Base-by-base conservation (phyloP, 2,797 vertebrate species). In the Cetoscarus ocellatus region DNA sequence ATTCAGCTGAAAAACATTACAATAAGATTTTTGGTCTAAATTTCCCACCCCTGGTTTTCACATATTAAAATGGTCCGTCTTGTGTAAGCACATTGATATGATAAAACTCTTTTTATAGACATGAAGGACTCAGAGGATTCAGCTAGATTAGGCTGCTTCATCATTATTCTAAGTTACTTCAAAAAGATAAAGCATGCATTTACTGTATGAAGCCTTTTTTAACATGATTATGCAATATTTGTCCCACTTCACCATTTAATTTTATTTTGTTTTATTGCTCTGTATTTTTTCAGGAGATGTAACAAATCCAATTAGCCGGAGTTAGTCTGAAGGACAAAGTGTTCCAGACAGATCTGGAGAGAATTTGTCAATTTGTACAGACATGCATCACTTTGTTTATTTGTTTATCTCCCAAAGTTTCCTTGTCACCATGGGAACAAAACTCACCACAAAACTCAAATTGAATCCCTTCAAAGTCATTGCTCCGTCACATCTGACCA, bases 351-450 rank as follows among this genome's bases (percentile, higher is more conserved):
- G 42, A 45, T n/a, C 15, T 17, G n/a, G 48, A 14, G 6, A 6
- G 12, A 13, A 40, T 50, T 12, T 12, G 6, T 27, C 11, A 40
- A 27, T 27, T 0, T 27, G 47, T 40, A 3, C 59, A 19, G 36
- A 19, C 8, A 19, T 14, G 17, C 36, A 36, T 19, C 12, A 11
- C 0, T 13, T 39, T 50, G 47, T 35, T 45, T 59, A 9, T 15
- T 34, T 67, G 65, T 50, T 57, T 42, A 36, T 62, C 17, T 52
- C 11, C 7, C 10, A 40, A 18, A 56, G n/a, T 49, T 63, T 39
- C 11, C 1, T 19, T 6, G 42, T 53, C 19, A 45, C 34, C 61
- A 45, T 15, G 0, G 50, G 44, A 15, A 53, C n/a, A 3, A 19
- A 52, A 35, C 15, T 13, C 35, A 27, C 19, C 39, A 63, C 14